Evolutionary conservation across 2,888 invertebrate genomes (phyloP).

Genomic region (Rhagium mordax): DNA sequence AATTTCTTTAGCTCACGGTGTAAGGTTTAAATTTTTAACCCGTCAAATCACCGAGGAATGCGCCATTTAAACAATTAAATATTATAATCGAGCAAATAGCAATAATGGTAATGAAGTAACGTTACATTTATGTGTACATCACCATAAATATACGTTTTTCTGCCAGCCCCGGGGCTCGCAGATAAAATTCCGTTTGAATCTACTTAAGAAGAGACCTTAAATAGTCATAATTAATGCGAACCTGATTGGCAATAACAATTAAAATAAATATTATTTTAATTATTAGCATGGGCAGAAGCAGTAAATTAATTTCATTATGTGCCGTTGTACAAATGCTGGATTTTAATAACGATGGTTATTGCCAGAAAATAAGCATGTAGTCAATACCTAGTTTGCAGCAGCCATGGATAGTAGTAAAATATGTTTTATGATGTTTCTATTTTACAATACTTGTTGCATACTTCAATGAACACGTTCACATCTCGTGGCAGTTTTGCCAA

Average conservation of each 20-base stretch:
- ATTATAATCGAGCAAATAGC: slow-evolving; percentile 22
- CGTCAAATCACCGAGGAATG: background rate
- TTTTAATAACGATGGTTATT: background rate
- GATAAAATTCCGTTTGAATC: slow-evolving; percentile 18
- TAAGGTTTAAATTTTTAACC: background rate
- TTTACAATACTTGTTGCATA: background rate
- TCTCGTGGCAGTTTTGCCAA: no score
- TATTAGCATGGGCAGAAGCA: slow-evolving; percentile 5
- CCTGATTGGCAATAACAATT: slow-evolving; percentile 3
- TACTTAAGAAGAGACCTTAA: slow-evolving; percentile 18
- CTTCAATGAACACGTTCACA: no score
- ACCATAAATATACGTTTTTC: slow-evolving; percentile 19
- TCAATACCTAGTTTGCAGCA: background rate
- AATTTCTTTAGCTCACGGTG: background rate
- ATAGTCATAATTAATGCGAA: slow-evolving; percentile 17
- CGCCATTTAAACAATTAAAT: slow-evolving; percentile 17
- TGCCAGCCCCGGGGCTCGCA: background rate
- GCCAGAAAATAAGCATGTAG: background rate
- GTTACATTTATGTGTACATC: slow-evolving; percentile 29
- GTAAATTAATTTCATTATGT: slow-evolving; percentile 5
- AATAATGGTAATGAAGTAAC: slow-evolving; percentile 27
- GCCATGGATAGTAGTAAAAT: background rate
- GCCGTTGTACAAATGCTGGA: background rate
- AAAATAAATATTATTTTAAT: slow-evolving; percentile 26
- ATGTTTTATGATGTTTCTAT: background rate